Evolutionary conservation across 1,140 invertebrate species (phyloP).

Genomic region (Sipha flava): DNA sequence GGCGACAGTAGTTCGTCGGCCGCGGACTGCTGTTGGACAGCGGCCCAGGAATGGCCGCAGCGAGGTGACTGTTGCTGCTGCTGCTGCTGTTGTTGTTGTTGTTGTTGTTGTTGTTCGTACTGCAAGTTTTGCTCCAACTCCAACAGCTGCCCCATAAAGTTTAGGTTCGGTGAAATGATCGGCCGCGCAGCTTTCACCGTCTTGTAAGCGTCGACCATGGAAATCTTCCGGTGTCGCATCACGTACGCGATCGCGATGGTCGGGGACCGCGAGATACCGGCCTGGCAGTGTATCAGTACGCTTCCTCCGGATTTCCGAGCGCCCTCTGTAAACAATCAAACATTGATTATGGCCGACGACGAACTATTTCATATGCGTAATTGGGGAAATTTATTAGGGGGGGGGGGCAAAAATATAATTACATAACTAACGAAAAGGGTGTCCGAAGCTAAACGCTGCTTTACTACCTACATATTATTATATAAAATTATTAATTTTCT

Average conservation of each 20-base stretch:
- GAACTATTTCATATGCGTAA: too few relatives aligned
- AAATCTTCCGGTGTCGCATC: conserved; percentile 77
- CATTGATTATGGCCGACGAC: too few relatives aligned
- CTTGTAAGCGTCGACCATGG: conserved; percentile 83
- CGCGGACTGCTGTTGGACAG: conserved; percentile 35
- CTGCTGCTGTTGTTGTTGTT: conserved; percentile 18
- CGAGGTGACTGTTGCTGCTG: conserved; percentile 35
- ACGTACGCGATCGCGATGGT: conserved; percentile 92
- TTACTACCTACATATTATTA: too few relatives aligned
- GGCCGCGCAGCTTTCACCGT: conserved; percentile 74
- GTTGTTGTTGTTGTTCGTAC: conserved; percentile 35
- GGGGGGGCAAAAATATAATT: too few relatives aligned
- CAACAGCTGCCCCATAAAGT: conserved; percentile 91
- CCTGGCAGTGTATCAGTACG: conserved; percentile 90
- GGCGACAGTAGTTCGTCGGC: conserved; percentile 49
- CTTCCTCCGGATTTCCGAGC: conserved; percentile 65
- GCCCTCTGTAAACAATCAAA: conserved; percentile 66
- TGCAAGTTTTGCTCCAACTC: conserved; percentile 70
- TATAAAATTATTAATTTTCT: too few relatives aligned
- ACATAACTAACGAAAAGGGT: too few relatives aligned
- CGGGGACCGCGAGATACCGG: conserved; percentile 86
- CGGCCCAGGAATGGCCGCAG: conserved; percentile 33
- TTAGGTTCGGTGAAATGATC: conserved; percentile 93
- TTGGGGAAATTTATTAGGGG: too few relatives aligned
- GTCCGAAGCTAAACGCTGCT: too few relatives aligned